phyloP scores from a whole-genome alignment of 2,113 vertebrate species.

The Phalacrocorax pelagicus region DNA sequence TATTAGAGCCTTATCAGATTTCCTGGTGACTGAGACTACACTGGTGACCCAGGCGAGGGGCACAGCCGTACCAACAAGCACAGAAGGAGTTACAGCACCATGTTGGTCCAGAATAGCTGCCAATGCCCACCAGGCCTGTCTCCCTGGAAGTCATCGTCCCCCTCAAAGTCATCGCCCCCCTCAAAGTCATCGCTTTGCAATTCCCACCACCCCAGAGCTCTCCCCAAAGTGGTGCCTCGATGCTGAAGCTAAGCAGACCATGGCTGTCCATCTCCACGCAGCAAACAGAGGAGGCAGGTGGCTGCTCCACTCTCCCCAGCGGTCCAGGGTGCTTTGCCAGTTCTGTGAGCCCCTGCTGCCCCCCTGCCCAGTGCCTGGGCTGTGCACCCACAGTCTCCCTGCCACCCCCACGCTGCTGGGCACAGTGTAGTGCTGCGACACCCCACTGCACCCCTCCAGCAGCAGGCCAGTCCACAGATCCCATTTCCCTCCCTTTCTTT shows the following conservation, averaged over 20 bases:
- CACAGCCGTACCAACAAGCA: fast-evolving
- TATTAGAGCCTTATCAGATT: constrained; percentile 40
- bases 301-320: fast-evolving
- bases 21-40: not conserved
- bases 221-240: fast-evolving
- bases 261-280: not conserved
- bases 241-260: fast-evolving
- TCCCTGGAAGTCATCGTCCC: not conserved
- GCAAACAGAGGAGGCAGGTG: not conserved
- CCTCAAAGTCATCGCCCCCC: not conserved
- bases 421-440: fast-evolving
- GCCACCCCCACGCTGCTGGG: not conserved
- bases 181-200: not conserved
- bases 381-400: fast-evolving
- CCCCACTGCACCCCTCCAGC: not conserved
- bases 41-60: not conserved
- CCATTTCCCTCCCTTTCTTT: not conserved
- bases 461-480: not conserved
- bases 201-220: not conserved
- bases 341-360: fast-evolving
- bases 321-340: not conserved
- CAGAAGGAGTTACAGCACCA: not conserved
- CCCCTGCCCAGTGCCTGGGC: not conserved
- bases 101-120: not conserved
- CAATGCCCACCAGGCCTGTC: not conserved